Conservation (phyloP, 1,140 invertebrate genomes). For the Tetramorium simillimum region DNA sequence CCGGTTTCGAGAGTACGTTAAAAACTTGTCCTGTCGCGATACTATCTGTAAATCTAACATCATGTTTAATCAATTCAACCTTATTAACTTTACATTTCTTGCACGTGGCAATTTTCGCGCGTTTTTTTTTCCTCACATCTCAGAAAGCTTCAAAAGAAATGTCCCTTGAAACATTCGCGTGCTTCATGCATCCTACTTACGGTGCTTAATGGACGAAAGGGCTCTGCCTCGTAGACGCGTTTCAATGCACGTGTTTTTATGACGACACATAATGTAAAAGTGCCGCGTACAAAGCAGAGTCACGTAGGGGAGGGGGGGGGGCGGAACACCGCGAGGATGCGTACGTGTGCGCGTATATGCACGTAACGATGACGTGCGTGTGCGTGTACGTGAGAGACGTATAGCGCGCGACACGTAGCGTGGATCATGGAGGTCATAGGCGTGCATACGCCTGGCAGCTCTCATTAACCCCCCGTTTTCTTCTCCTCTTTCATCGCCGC, state of each 20-base stretch:
- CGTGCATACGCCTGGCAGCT: slow-evolving; percentile 73
- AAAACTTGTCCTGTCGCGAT: neutral
- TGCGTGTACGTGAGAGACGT: neutral
- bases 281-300: neutral
- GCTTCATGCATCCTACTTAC: neutral
- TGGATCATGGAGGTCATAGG: slow-evolving; percentile 67
- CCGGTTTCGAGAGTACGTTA: too few species aligned
- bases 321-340: neutral
- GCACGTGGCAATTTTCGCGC: neutral
- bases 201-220: slow-evolving; percentile 7
- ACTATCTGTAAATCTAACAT: neutral
- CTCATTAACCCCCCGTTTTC: slow-evolving; percentile 75
- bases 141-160: too few species aligned
- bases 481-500: slow-evolving; percentile 74
- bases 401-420: neutral
- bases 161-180: neutral
- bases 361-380: too few species aligned
- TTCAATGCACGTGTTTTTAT: slow-evolving; percentile 14
- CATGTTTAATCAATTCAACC: neutral
- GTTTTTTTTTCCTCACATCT: neutral
- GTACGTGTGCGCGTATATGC: neutral
- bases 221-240: neutral
- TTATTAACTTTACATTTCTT: neutral
- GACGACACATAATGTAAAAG: slow-evolving; percentile 30
- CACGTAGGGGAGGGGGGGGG: neutral